Conservation (phyloP, 2,113 vertebrate species). For the Trogon melanurus region DNA sequence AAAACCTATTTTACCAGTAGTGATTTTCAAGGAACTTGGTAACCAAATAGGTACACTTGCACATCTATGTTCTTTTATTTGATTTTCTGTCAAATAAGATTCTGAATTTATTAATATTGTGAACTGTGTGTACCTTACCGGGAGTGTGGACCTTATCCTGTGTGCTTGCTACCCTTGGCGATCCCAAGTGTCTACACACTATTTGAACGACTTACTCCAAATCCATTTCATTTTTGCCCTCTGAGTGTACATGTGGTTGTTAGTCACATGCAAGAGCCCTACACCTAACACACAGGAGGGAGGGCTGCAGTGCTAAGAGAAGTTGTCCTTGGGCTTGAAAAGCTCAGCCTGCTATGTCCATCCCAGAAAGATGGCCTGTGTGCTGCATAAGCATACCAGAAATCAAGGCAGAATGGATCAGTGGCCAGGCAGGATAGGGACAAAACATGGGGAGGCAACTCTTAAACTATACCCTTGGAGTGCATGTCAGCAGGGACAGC, state of each 20-base stretch:
- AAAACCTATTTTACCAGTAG: background rate
- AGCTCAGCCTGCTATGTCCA: background rate
- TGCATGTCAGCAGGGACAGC: background rate
- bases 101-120: background rate
- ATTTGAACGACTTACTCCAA: background rate
- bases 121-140: background rate
- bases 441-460: background rate
- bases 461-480: slow-evolving; percentile 29
- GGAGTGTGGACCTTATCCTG: background rate
- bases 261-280: background rate
- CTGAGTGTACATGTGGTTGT: background rate
- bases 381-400: background rate
- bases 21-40: background rate
- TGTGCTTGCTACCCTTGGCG: background rate
- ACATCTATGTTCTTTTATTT: background rate
- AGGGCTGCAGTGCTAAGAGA: background rate
- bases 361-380: background rate
- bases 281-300: fast-evolving
- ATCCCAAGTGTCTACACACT: background rate
- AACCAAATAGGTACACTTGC: background rate
- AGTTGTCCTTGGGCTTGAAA: background rate
- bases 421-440: background rate
- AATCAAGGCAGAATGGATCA: background rate
- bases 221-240: background rate
- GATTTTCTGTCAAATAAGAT: background rate